These are phyloP conservation scores for Thymelicus acteon DNA, from an alignment of 2,888 invertebrate genomes.

Conservation along the genomic window DNA sequence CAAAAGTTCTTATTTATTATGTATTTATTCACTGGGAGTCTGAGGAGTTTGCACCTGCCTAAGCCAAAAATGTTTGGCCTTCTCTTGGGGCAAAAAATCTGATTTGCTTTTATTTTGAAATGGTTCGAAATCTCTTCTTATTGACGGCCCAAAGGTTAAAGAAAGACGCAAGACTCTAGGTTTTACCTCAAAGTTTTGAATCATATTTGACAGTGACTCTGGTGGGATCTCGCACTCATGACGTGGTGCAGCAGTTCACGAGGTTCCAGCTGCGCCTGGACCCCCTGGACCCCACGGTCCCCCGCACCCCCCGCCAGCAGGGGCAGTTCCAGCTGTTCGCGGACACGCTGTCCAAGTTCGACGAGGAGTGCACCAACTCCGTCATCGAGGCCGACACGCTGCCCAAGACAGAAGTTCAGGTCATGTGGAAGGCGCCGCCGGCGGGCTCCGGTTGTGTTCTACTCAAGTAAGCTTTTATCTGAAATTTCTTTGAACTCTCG, in stretches of 20 bases:
- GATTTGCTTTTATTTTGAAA: no score
- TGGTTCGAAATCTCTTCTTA: no score
- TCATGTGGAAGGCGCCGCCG: conserved; percentile 96
- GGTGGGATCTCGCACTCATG: conserved; percentile 87
- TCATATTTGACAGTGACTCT: conserved; percentile 82
- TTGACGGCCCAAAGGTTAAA: no score
- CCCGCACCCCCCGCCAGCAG: conserved; percentile 60
- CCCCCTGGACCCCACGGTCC: conserved; percentile 79
- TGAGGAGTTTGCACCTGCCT: no score
- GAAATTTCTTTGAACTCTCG: no score
- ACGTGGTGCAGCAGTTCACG: conserved; percentile 90
- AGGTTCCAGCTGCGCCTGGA: conserved; percentile 92
- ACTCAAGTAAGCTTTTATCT: conserved; percentile 86
- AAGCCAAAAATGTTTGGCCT: no score
- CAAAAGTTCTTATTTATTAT: no score
- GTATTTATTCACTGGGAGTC: no score
- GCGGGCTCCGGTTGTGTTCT: conserved; percentile 94
- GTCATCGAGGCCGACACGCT: conserved; percentile 91
- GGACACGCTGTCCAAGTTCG: conserved; percentile 87
- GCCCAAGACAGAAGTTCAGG: conserved; percentile 92
- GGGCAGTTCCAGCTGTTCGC: conserved; percentile 83
- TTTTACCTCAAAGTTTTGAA: no score
- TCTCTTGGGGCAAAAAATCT: no score
- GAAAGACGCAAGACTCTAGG: no score
- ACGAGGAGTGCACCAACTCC: conserved; percentile 93